Evolutionary conservation across 2,888 invertebrate species (phyloP).

Genomic region (Papilio elwesi): DNA sequence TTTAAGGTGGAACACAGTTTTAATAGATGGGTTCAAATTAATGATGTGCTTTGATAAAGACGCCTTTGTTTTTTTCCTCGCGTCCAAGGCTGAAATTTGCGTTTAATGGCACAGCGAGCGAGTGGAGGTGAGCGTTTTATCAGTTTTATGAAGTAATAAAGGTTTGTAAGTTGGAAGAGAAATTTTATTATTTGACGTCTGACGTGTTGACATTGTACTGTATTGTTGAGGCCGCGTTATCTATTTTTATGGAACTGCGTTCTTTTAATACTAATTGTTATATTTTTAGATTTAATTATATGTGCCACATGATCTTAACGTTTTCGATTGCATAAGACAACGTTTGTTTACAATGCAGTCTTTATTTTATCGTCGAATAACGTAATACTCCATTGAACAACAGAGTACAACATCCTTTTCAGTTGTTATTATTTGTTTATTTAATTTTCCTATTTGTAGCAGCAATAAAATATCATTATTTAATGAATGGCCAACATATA

Average conservation of each 20-base stretch:
- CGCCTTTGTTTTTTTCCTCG: conserved; percentile 49
- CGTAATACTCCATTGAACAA: no score
- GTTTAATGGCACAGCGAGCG: conserved; percentile 29
- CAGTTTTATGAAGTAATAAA: conserved; percentile 38
- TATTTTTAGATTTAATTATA: conserved; percentile 25
- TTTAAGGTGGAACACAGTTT: conserved; percentile 36
- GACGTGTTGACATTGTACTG: conserved; percentile 14
- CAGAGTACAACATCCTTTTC: no score
- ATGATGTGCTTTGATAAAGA: conserved; percentile 41
- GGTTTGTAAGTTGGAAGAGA: conserved; percentile 25
- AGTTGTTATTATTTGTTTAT: no score
- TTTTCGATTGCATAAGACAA: neutral
- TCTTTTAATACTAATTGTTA: neutral
- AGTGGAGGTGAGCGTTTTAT: conserved; percentile 29
- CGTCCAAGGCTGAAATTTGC: conserved; percentile 23
- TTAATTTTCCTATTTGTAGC: no score
- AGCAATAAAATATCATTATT: no score
- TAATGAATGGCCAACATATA: no score
- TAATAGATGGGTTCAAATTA: conserved; percentile 38
- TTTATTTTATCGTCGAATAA: neutral
- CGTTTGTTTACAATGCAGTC: neutral
- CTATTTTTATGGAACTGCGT: conserved; percentile 8
- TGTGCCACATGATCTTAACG: neutral
- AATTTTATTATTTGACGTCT: conserved; percentile 32
- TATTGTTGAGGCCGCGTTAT: conserved; percentile 22